Percentiles rank a stretch among this genome's conserved stretches.
phyloP scores from a whole-genome alignment of 2,797 vertebrate genomes.

The Simalia tracyae region DNA sequence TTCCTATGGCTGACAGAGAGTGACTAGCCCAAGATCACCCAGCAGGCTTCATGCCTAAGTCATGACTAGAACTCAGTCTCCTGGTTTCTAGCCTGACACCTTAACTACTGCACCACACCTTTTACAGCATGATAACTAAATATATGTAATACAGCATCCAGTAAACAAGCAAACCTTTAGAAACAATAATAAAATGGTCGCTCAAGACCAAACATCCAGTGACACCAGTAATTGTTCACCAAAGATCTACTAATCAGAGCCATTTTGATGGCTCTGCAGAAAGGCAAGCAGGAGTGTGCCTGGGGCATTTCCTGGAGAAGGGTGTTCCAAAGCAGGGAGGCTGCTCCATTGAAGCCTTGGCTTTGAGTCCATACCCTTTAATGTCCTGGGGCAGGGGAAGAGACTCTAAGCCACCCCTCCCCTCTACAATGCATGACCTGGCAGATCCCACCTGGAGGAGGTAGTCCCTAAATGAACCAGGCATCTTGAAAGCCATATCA shows the following conservation, averaged over 20 bases:
- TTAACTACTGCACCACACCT: not conserved
- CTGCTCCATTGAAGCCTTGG: not conserved
- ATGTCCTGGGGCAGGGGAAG: not conserved
- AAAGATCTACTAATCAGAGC: not conserved
- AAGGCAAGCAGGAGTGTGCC: not conserved
- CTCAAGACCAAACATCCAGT: not conserved
- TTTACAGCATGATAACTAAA: not conserved
- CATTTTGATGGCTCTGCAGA: not conserved
- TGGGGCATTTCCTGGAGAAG: not conserved
- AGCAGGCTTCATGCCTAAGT: not conserved
- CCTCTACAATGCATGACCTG: not conserved
- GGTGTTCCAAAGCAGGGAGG: not conserved
- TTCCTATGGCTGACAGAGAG: not conserved
- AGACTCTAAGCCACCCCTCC: not conserved
- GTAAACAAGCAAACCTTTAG: not conserved
- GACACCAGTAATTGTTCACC: not conserved
- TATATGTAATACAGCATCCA: not conserved
- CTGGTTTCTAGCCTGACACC: not conserved
- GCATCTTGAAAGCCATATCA: not conserved
- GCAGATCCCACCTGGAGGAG: not conserved
- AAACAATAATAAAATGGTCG: not conserved
- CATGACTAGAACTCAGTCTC: not conserved
- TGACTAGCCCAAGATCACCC: not conserved
- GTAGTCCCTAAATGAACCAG: not conserved
- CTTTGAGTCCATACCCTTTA: not conserved